Conservation (phyloP, 2,888 invertebrate genomes). For the Platycnemis pennipes region DNA sequence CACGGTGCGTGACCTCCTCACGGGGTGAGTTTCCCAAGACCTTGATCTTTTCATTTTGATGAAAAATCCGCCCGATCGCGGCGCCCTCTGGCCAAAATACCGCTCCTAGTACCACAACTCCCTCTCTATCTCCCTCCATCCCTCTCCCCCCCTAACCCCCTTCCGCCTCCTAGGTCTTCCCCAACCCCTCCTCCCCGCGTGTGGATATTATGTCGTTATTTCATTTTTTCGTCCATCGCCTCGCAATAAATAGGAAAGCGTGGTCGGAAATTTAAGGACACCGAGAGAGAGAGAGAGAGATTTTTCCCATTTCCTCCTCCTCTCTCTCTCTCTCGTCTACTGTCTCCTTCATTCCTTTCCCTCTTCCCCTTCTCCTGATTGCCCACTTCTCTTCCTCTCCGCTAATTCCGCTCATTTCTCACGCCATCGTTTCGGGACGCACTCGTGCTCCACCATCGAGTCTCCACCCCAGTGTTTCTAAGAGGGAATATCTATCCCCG, state of each 20-base stretch:
- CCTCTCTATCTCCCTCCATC: background rate
- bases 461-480: slow-evolving; percentile 7
- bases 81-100: slow-evolving; percentile 32
- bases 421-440: background rate
- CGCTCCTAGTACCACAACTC: background rate
- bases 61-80: slow-evolving; percentile 49
- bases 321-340: background rate
- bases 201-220: slow-evolving; percentile 60
- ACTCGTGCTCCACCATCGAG: background rate
- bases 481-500: slow-evolving; percentile 1
- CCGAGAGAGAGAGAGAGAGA: too few species aligned
- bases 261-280: background rate
- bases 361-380: background rate
- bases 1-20: slow-evolving; percentile 45
- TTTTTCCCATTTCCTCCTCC: background rate
- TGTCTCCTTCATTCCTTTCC: background rate
- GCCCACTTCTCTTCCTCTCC: background rate
- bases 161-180: background rate
- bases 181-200: background rate
- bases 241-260: slow-evolving; percentile 40
- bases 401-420: slow-evolving; percentile 52
- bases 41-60: slow-evolving; percentile 61
- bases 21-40: slow-evolving; percentile 2
- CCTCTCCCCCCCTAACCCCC: background rate
- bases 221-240: slow-evolving; percentile 20